Evolutionary conservation across 2,113 vertebrate species (phyloP).

Genomic region (Hypocryptadius cinnamomeus): DNA sequence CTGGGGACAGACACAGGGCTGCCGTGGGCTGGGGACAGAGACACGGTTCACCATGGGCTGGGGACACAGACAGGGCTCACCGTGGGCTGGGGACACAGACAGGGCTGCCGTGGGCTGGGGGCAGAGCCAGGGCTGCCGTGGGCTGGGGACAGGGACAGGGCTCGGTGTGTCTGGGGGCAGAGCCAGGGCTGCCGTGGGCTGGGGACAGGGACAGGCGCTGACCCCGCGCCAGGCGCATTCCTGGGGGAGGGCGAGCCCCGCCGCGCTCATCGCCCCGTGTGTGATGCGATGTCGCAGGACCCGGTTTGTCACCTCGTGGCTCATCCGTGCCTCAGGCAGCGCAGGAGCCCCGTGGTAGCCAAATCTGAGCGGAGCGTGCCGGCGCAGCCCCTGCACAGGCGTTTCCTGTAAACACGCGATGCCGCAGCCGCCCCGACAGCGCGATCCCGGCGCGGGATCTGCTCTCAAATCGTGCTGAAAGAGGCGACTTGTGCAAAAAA

Average conservation of each 20-base stretch:
- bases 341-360: background rate
- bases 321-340: background rate
- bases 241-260: background rate
- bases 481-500: background rate
- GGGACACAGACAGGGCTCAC: no score
- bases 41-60: no score
- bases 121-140: background rate
- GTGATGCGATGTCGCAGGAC: background rate
- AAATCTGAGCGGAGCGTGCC: background rate
- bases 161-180: no score
- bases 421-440: background rate
- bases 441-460: background rate
- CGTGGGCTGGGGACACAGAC: no score
- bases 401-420: conserved; percentile 54
- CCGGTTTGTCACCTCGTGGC: background rate
- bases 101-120: background rate
- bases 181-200: no score
- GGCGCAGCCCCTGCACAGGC: conserved; percentile 24
- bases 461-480: background rate
- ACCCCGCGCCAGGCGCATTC: background rate
- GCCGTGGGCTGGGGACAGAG: no score
- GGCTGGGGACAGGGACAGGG: background rate
- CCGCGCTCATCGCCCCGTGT: background rate
- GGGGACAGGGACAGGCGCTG: background rate
- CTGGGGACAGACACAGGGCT: background rate